These are phyloP conservation scores for Cephus rjabovi DNA, from an alignment of 2,888 invertebrate species.

Conservation along the genomic window DNA sequence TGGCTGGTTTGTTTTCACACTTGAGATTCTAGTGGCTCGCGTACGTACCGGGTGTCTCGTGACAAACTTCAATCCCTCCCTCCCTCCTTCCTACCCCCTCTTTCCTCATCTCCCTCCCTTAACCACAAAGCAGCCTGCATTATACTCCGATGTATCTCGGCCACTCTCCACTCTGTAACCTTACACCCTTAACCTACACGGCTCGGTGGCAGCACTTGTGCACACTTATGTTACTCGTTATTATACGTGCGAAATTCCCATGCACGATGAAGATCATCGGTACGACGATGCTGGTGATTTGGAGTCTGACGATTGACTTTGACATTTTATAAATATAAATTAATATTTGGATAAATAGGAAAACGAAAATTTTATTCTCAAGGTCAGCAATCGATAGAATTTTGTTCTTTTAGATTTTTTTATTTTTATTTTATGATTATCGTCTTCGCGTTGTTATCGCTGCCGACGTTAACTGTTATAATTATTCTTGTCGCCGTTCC, in stretches of 20 bases:
- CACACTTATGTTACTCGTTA: neutral
- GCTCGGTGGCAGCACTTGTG: constrained; percentile 2
- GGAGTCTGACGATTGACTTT: no score
- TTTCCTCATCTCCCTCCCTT: neutral
- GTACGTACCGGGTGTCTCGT: neutral
- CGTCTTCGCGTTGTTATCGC: no score
- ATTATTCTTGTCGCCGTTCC: neutral
- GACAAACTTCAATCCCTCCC: neutral
- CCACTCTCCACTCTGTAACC: neutral
- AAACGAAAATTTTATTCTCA: no score
- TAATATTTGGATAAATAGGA: neutral
- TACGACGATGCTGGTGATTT: neutral
- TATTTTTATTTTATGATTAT: neutral
- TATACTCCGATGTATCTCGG: neutral
- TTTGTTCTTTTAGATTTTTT: no score
- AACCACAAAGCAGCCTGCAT: neutral
- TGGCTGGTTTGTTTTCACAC: constrained; percentile 21
- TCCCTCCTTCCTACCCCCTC: constrained; percentile 1
- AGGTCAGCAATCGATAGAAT: no score
- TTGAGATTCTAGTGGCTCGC: constrained; percentile 12
- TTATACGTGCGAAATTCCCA: neutral
- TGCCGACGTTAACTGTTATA: no score
- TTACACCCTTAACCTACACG: constrained; percentile 14
- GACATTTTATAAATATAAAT: neutral
- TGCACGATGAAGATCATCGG: neutral